Evolutionary conservation across 2,113 vertebrate genomes (phyloP).

Genomic region (Myotis yumanensis): DNA sequence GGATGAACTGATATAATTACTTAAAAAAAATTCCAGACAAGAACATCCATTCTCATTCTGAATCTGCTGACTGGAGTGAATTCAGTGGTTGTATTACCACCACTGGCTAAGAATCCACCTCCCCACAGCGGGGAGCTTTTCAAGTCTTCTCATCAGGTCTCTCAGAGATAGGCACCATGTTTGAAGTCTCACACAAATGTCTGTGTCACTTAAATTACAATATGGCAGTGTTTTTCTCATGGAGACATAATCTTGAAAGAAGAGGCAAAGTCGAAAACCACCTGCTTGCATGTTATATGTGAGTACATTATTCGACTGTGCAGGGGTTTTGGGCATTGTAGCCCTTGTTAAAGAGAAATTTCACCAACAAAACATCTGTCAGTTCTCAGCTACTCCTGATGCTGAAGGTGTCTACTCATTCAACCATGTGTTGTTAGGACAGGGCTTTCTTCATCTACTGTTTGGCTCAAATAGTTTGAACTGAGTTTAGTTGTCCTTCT

Average conservation of each 20-base stretch:
- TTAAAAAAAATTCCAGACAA: constrained; percentile 79
- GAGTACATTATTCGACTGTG: constrained; percentile 77
- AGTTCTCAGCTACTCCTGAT: constrained; percentile 76
- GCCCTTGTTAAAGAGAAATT: constrained; percentile 78
- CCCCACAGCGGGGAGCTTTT: constrained; percentile 74
- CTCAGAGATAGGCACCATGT: constrained; percentile 90
- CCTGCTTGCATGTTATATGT: constrained; percentile 74
- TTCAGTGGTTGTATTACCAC: constrained; percentile 79
- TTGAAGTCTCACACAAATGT: constrained; percentile 87
- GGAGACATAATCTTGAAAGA: constrained; percentile 80
- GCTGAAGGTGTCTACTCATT: constrained; percentile 73
- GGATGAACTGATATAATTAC: constrained; percentile 82
- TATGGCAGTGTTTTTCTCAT: constrained; percentile 88
- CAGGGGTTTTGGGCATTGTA: constrained; percentile 78
- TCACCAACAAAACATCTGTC: constrained; percentile 77
- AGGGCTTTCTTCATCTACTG: constrained; percentile 71
- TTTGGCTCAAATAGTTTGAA: constrained; percentile 73
- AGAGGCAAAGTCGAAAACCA: constrained; percentile 84
- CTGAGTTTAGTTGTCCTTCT: constrained; percentile 57
- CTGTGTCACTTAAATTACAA: constrained; percentile 87
- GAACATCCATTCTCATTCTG: constrained; percentile 79
- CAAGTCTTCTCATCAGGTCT: constrained; percentile 84
- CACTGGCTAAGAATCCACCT: constrained; percentile 78
- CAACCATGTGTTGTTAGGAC: constrained; percentile 71
- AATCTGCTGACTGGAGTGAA: constrained; percentile 80